Percentiles rank a stretch among this genome's conserved stretches.
Evolutionary conservation across 1,140 invertebrate genomes (phyloP).

Genomic region (Elysia chlorotica): DNA sequence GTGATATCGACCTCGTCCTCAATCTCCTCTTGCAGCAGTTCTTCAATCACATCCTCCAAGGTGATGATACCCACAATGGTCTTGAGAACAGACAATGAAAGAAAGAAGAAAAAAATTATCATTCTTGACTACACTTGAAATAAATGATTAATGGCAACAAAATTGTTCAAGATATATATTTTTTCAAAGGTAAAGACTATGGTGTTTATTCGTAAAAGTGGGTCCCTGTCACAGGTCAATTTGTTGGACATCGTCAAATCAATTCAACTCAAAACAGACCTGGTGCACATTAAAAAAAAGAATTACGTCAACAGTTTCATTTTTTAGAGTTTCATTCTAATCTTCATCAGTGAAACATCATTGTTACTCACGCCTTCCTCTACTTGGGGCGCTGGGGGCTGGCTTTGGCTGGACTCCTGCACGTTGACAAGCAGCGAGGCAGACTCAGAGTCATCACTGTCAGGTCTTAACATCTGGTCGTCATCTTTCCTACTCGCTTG

Average conservation of each 20-base stretch:
- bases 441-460: background rate
- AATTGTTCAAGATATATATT: too few relatives aligned
- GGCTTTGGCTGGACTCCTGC: background rate
- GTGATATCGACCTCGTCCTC: constrained; percentile 56
- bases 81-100: background rate
- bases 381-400: background rate
- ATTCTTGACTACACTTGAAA: too few relatives aligned
- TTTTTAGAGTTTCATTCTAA: background rate
- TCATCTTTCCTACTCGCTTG: background rate
- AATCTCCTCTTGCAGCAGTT: constrained; percentile 59
- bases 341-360: background rate
- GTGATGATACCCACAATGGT: constrained; percentile 55
- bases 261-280: too few relatives aligned
- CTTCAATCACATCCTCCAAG: constrained; percentile 59
- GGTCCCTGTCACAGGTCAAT: too few relatives aligned
- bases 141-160: too few relatives aligned
- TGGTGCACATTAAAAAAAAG: too few relatives aligned
- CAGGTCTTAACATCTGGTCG: background rate
- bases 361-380: background rate
- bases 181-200: too few relatives aligned
- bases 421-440: constrained; percentile 1
- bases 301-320: too few relatives aligned
- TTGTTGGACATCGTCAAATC: too few relatives aligned
- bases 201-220: too few relatives aligned
- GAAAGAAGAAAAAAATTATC: too few relatives aligned